Evolutionary conservation across 2,797 vertebrate genomes (phyloP).

Genomic region (Amblyraja radiata): DNA sequence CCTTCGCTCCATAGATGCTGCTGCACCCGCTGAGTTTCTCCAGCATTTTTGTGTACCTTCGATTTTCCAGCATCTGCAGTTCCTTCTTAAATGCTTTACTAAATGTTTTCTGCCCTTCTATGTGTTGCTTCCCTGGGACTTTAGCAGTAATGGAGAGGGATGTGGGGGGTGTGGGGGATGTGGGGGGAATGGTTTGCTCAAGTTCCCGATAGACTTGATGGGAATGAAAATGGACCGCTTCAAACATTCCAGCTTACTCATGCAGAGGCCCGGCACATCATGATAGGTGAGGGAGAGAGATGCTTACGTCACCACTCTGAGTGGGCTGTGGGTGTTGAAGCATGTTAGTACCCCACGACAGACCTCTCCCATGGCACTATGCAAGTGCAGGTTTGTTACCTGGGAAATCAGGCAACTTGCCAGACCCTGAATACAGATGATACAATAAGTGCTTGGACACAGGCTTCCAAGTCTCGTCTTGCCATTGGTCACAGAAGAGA

Average conservation of each 20-base stretch:
- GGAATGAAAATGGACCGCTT: neutral
- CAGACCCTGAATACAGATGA: neutral
- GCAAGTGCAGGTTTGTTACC: neutral
- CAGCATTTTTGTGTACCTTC: no score
- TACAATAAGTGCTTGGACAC: neutral
- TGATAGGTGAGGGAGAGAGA: neutral
- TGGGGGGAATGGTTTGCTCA: no score
- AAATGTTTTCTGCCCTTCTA: no score
- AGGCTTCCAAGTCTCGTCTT: neutral
- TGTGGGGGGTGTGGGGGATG: no score
- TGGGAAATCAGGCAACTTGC: neutral
- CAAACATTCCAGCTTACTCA: neutral
- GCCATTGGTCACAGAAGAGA: neutral
- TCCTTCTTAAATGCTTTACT: no score
- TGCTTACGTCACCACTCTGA: neutral
- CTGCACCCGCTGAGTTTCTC: no score
- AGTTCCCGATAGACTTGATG: neutral
- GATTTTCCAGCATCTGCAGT: no score
- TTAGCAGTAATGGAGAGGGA: neutral
- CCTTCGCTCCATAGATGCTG: no score
- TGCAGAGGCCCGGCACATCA: neutral
- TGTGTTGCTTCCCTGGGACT: no score
- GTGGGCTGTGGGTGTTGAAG: neutral
- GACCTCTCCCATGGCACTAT: neutral
- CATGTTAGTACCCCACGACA: neutral